Conservation (phyloP, 1,140 invertebrate genomes). For the Euura lappo region DNA sequence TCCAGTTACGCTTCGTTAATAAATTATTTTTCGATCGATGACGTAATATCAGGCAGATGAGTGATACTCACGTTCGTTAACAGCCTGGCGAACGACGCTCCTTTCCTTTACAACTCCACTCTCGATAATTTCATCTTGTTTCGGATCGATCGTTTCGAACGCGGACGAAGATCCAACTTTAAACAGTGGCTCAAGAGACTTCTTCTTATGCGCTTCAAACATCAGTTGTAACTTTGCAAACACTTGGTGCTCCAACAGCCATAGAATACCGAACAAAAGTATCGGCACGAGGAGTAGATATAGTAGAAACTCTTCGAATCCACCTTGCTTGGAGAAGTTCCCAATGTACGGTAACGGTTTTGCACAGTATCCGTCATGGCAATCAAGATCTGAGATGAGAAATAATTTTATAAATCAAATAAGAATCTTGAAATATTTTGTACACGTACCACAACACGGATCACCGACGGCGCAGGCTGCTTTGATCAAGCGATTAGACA, state of each 20-base stretch:
- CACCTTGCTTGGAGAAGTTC: constrained; percentile 37
- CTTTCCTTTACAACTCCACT: constrained; percentile 58
- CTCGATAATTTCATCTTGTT: too few relatives aligned
- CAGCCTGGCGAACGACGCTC: constrained; percentile 41
- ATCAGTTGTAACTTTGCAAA: constrained; percentile 38
- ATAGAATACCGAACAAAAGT: constrained; percentile 30
- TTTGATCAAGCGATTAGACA: constrained; percentile 38
- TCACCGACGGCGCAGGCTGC: constrained; percentile 7
- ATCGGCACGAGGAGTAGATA: constrained; percentile 42
- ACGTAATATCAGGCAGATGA: constrained; percentile 44
- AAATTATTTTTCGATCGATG: constrained; percentile 47
- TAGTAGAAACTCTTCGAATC: constrained; percentile 42
- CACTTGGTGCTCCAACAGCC: constrained; percentile 38
- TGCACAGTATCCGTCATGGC: constrained; percentile 42
- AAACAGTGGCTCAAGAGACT: constrained; percentile 34
- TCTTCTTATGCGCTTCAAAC: constrained; percentile 55
- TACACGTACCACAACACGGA: neutral
- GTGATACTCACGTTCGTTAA: constrained; percentile 23
- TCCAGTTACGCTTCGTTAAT: neutral
- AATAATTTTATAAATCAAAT: neutral
- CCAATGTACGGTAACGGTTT: constrained; percentile 44
- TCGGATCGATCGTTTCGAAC: constrained; percentile 40
- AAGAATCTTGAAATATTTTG: neutral
- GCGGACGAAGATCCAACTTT: constrained; percentile 15
- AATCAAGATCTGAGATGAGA: constrained; percentile 32